Evolutionary conservation across 2,888 invertebrate genomes (phyloP), one percentile per base, ranked within the genome.

Genomic region (Ochlodes sylvanus): DNA sequence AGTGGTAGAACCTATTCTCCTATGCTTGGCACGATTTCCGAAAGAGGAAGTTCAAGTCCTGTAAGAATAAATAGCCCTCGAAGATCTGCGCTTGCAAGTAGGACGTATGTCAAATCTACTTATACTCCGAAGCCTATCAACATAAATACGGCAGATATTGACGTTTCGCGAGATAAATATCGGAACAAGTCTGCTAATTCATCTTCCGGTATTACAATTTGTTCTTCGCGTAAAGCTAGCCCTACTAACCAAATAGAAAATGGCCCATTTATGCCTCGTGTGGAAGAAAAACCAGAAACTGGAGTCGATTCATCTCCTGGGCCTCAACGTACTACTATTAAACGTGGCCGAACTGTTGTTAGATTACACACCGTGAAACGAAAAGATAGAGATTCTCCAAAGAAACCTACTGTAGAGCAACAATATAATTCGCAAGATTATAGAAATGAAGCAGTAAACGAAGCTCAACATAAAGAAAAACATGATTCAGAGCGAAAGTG

Each of bases 81-180:
- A 72, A 84, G 92, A 72, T 78, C 87, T 64, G 86, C 94, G 82
- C 78, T 95, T 91, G 60, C 95, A 87, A 72, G 94, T 90, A 85
- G 89, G 94, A 82, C 75, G 63, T 82, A 91, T 84, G 74, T 90
- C 78, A 74, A 94, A 84, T 75, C 88, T 75, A 77, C 84, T 79
- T 83, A 91, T 73, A 88, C 87, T 52, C 89, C 95, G 1, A 94
- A 96, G 63, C 97, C 97, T 1, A 95, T 96, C 61, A 94, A 95
- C 74, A 96, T 97, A 72, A 97, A 97, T 84, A 97, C 97, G 2
- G 97, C 97, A 38, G 97, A 97, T 81, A 98, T 98, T 74, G 97
- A 98, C 83, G 97, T 98, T 0, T 96, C 97, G 0, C 94, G 95
- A 71, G 94, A 96, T 71, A 94, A 94, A 76, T 96, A 95, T 78